phyloP scores from a whole-genome alignment of 2,888 invertebrate genomes.

The Alitta virens region DNA sequence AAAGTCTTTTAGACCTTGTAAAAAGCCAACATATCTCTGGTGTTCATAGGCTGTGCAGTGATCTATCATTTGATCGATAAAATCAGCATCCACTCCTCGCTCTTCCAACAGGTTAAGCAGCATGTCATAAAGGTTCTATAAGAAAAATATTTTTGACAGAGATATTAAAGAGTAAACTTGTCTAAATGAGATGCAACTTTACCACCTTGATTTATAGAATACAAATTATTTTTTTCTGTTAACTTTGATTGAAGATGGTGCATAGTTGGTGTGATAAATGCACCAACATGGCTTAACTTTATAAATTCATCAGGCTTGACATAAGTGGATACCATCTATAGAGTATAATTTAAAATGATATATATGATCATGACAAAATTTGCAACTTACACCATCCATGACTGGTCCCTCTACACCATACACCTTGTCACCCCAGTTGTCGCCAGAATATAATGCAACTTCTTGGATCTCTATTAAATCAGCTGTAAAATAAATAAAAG shows the following conservation, averaged over 20 bases:
- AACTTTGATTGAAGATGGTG: too few species aligned
- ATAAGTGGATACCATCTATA: too few species aligned
- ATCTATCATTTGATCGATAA: conserved; percentile 82
- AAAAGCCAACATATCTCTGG: conserved; percentile 80
- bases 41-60: conserved; percentile 93
- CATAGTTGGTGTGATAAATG: too few species aligned
- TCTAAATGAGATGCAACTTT: too few species aligned
- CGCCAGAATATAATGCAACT: conserved; percentile 76
- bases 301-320: too few species aligned
- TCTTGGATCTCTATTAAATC: conserved; percentile 75
- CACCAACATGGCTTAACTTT: too few species aligned
- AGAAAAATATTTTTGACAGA: too few species aligned
- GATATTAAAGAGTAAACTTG: too few species aligned
- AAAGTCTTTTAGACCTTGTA: conserved; percentile 65
- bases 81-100: conserved; percentile 90
- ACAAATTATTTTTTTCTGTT: too few species aligned
- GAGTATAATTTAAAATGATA: conserved; percentile 1
- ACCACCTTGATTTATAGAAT: too few species aligned
- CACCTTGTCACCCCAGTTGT: conserved; percentile 83
- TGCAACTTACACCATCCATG: conserved; percentile 80
- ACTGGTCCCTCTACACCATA: conserved; percentile 87
- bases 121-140: conserved; percentile 87
- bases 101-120: conserved; percentile 94
- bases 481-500: conserved; percentile 26
- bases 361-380: conserved; percentile 1